phyloP scores from a whole-genome alignment of 1,140 invertebrate genomes.

The Oncopeltus fasciatus region DNA sequence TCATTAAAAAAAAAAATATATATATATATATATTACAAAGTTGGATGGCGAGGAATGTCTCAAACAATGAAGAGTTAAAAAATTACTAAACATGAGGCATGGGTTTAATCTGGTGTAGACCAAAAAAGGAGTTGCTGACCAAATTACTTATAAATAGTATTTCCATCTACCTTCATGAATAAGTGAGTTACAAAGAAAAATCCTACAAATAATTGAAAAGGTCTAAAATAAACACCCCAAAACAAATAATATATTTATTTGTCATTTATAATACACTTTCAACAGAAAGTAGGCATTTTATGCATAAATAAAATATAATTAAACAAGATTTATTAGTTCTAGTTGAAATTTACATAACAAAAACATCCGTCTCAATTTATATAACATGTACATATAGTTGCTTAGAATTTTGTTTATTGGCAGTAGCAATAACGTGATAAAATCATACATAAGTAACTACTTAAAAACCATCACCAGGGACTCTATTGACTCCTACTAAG shows the following conservation, averaged over 20 bases:
- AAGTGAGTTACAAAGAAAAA: no score
- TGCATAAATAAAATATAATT: constrained; percentile 3
- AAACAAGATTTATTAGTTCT: constrained; percentile 7
- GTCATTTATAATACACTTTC: background rate
- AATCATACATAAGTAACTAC: constrained; percentile 5
- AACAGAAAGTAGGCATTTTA: constrained; percentile 8
- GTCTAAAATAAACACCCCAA: no score
- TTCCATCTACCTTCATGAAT: no score
- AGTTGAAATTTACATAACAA: constrained; percentile 6
- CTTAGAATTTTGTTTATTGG: constrained; percentile 1
- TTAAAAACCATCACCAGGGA: constrained; percentile 11
- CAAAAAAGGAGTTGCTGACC: no score
- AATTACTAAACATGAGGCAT: no score
- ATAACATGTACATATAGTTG: background rate
- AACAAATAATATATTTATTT: background rate
- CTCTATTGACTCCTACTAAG: constrained; percentile 5
- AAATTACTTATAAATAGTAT: no score
- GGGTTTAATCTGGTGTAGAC: no score
- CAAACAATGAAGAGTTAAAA: no score
- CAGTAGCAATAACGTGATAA: constrained; percentile 7
- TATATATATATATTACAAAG: no score
- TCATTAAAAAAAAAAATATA: no score
- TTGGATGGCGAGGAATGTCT: no score
- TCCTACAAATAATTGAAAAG: no score
- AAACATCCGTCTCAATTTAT: background rate